phyloP scores from a whole-genome alignment of 2,113 vertebrate genomes.

The Pseudois nayaur region DNA sequence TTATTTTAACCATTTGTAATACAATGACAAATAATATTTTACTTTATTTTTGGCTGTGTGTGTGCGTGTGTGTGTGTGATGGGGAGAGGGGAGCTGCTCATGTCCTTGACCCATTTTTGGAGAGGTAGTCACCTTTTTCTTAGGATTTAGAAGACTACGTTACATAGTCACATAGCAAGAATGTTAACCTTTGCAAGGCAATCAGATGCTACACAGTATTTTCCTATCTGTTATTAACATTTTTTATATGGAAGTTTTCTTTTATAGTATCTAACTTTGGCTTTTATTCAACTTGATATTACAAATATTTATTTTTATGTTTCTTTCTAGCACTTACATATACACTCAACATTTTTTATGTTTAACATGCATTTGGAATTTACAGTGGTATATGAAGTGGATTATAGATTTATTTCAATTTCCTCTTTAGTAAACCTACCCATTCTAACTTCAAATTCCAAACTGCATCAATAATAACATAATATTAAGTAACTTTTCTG shows the following conservation, averaged over 20 bases:
- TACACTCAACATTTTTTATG: neutral
- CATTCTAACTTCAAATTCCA: neutral
- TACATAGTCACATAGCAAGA: neutral
- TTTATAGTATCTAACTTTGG: neutral
- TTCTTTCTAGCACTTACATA: neutral
- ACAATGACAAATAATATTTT: neutral
- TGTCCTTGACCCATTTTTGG: neutral
- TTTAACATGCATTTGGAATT: neutral
- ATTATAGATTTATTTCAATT: neutral
- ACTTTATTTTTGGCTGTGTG: neutral
- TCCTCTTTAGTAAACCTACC: neutral
- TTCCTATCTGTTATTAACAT: neutral
- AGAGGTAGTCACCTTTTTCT: neutral
- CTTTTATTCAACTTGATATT: neutral
- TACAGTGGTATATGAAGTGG: neutral
- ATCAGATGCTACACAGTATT: neutral
- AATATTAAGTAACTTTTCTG: neutral
- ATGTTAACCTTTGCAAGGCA: neutral
- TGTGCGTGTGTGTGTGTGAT: neutral
- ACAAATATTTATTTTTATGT: neutral
- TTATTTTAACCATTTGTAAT: neutral
- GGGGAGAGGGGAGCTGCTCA: neutral
- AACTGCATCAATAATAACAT: neutral
- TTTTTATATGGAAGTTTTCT: neutral
- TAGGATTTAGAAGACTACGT: neutral